Evolutionary conservation across 2,888 invertebrate genomes (phyloP).

Genomic region (Anthophora plumipes): DNA sequence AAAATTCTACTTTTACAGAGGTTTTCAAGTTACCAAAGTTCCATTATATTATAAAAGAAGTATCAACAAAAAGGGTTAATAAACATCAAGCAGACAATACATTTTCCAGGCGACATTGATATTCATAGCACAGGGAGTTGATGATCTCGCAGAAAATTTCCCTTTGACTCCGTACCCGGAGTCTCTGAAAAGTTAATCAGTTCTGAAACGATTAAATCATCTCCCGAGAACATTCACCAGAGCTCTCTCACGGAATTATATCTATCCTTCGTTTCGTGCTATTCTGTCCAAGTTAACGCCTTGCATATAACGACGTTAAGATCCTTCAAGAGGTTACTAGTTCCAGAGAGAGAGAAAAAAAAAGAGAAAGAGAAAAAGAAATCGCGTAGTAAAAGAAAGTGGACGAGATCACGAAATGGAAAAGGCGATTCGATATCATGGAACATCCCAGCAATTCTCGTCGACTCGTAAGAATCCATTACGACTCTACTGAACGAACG

Average conservation of each 20-base stretch:
- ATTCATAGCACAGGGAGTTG: background rate
- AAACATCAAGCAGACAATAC: background rate
- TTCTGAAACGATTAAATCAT: slow-evolving; percentile 26
- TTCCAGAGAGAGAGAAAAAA: background rate
- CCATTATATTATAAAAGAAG: too few species aligned
- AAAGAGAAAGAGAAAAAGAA: background rate
- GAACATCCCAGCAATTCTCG: background rate
- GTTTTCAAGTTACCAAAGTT: too few species aligned
- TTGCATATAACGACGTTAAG: background rate
- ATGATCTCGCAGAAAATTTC: background rate
- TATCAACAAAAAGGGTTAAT: background rate
- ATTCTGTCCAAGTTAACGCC: background rate
- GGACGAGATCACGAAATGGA: too few species aligned
- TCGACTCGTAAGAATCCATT: slow-evolving; percentile 9
- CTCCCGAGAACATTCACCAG: background rate
- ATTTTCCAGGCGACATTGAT: background rate
- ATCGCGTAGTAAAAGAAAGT: too few species aligned
- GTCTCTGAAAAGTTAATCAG: slow-evolving; percentile 10
- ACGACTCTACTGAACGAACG: background rate
- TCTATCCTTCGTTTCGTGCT: background rate
- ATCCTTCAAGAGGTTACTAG: background rate
- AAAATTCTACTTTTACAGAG: too few species aligned
- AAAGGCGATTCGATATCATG: background rate
- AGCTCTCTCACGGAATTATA: background rate
- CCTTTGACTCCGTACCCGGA: background rate